phyloP scores from a whole-genome alignment of 2,113 vertebrate species.

The Sinocyclocheilus rhinocerous region DNA sequence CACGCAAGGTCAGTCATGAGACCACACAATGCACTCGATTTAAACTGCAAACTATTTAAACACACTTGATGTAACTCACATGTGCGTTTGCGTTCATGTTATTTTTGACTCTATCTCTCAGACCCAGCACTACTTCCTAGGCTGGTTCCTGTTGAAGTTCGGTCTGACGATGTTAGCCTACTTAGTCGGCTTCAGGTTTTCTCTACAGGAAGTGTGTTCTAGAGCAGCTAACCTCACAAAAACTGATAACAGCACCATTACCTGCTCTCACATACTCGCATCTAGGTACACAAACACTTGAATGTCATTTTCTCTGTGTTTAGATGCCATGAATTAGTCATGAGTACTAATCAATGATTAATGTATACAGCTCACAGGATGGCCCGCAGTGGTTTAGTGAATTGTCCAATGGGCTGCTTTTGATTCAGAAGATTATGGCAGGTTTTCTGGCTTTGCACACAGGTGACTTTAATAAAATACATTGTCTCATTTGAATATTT shows the following conservation, averaged over 20 bases:
- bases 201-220: constrained; percentile 84
- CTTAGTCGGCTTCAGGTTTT: constrained; percentile 92
- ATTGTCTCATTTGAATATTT: not conserved
- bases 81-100: not conserved
- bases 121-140: constrained; percentile 97
- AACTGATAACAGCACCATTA: constrained; percentile 66
- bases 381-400: constrained; percentile 86
- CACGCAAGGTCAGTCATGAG: constrained; percentile 85
- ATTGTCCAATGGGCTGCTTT: constrained; percentile 87
- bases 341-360: not conserved
- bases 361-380: constrained; percentile 68
- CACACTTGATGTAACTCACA: not conserved
- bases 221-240: constrained; percentile 66
- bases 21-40: not conserved
- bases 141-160: constrained; percentile 96
- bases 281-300: constrained; percentile 77
- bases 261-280: constrained; percentile 82
- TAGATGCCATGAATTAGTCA: not conserved
- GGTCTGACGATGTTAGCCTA: constrained; percentile 89
- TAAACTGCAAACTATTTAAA: not conserved
- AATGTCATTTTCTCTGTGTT: not conserved
- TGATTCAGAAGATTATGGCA: constrained; percentile 92
- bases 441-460: constrained; percentile 91
- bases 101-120: constrained; percentile 61
- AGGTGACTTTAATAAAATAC: constrained; percentile 72